Conservation (phyloP, 2,113 vertebrate genomes). For the Centropristis striata region DNA sequence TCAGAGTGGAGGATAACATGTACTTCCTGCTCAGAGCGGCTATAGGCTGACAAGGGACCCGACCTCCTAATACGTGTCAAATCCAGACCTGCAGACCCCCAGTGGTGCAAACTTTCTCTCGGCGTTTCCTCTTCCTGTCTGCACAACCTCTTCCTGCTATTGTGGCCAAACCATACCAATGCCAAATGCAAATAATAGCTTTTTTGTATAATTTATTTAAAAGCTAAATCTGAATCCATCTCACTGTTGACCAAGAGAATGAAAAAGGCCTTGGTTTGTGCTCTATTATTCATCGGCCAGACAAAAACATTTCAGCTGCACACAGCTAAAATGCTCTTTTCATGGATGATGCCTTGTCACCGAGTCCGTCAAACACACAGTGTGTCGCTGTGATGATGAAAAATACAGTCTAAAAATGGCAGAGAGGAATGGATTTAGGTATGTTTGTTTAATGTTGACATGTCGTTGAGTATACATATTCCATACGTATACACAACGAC, state of each 20-base stretch:
- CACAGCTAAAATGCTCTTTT: conserved; percentile 29
- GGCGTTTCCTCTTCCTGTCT: conserved; percentile 69
- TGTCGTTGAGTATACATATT: conserved; percentile 9
- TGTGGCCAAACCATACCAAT: conserved; percentile 71
- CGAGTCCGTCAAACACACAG: background rate
- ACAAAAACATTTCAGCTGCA: conserved; percentile 25
- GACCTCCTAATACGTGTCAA: conserved; percentile 25
- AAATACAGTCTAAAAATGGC: background rate
- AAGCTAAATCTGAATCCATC: conserved; percentile 55
- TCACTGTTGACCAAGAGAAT: conserved; percentile 56
- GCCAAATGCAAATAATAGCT: conserved; percentile 66
- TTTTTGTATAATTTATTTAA: conserved; percentile 69
- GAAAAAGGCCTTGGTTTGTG: conserved; percentile 47
- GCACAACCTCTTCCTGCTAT: conserved; percentile 81
- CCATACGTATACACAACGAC: conserved; percentile 14
- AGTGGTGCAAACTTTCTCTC: conserved; percentile 39
- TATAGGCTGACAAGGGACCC: conserved; percentile 21
- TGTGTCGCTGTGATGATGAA: background rate
- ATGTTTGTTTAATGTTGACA: conserved; percentile 1
- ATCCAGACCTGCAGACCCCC: conserved; percentile 43
- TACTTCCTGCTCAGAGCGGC: conserved; percentile 28
- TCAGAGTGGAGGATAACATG: conserved; percentile 14
- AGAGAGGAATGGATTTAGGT: background rate
- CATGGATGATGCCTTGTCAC: conserved; percentile 3
- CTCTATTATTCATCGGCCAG: conserved; percentile 28